Conservation (phyloP, 2,113 vertebrate genomes). For the Microtus ochrogaster region DNA sequence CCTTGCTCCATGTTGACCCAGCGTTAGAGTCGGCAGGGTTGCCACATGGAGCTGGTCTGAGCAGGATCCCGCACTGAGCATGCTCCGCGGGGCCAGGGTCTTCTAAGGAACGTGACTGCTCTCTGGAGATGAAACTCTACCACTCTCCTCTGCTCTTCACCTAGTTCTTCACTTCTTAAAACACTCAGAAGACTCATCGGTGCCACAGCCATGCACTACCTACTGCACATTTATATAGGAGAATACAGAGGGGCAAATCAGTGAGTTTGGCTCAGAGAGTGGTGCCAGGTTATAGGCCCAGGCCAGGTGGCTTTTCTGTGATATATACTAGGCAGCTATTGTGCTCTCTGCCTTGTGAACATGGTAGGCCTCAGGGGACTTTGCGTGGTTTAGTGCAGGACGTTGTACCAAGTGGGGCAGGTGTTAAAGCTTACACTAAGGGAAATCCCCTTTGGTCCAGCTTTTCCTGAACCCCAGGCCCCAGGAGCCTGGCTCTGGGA, state of each 20-base stretch:
- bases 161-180: constrained; percentile 25
- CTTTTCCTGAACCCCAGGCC: not conserved
- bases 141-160: not conserved
- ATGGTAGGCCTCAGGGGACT: not conserved
- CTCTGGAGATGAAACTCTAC: not conserved
- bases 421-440: not conserved
- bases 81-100: not conserved
- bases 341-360: not conserved
- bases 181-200: not conserved
- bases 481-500: not conserved
- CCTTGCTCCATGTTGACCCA: not conserved
- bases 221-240: not conserved
- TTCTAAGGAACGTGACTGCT: not conserved
- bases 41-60: not conserved
- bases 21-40: not conserved
- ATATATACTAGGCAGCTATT: not conserved
- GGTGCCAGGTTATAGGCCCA: not conserved
- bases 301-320: not conserved
- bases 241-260: not conserved
- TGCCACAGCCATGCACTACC: not conserved
- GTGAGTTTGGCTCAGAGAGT: not conserved
- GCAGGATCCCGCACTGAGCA: not conserved
- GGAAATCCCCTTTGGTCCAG: not conserved
- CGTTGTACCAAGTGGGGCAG: not conserved
- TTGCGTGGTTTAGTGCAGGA: not conserved